A percentile compares a stretch with the other conserved stretches of the same genome.
phyloP scores from a whole-genome alignment of 2,113 vertebrate genomes.

The Beaufortia kweichowensis region DNA sequence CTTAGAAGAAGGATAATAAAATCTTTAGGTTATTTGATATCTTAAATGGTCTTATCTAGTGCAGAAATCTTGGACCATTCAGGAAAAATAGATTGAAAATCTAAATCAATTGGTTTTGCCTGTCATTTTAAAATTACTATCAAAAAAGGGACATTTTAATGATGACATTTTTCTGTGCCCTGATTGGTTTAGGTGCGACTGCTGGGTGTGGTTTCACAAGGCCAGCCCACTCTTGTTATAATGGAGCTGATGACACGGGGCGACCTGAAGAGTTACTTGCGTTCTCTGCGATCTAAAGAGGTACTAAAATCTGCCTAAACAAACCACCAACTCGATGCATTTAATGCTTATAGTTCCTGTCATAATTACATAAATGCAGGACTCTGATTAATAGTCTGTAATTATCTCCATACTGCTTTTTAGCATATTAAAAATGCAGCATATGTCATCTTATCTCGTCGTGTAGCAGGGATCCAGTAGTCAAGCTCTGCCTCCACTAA shows the following conservation, averaged over 20 bases:
- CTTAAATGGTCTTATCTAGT: too few relatives aligned
- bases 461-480: slow-evolving; percentile 79
- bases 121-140: too few relatives aligned
- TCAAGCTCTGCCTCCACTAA: slow-evolving; percentile 87
- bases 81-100: too few relatives aligned
- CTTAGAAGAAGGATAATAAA: too few relatives aligned
- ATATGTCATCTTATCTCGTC: slow-evolving; percentile 18
- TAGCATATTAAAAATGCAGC: neutral
- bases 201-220: slow-evolving; percentile 96
- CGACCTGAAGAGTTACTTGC: slow-evolving; percentile 95
- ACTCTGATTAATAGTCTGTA: neutral
- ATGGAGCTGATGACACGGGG: slow-evolving; percentile 99
- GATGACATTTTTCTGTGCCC: neutral
- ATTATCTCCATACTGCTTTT: neutral
- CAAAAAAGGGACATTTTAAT: neutral
- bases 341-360: neutral
- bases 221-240: slow-evolving; percentile 96
- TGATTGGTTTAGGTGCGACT: slow-evolving; percentile 84
- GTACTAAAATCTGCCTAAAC: slow-evolving; percentile 1
- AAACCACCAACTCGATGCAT: neutral
- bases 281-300: slow-evolving; percentile 70
- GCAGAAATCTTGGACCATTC: too few relatives aligned
- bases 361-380: too few relatives aligned
- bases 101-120: too few relatives aligned
- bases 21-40: too few relatives aligned